Percentiles rank a stretch among this genome's conserved stretches.
These are phyloP conservation scores for Aelia acuminata DNA, from an alignment of 2,888 invertebrate species.

Conservation along the genomic window DNA sequence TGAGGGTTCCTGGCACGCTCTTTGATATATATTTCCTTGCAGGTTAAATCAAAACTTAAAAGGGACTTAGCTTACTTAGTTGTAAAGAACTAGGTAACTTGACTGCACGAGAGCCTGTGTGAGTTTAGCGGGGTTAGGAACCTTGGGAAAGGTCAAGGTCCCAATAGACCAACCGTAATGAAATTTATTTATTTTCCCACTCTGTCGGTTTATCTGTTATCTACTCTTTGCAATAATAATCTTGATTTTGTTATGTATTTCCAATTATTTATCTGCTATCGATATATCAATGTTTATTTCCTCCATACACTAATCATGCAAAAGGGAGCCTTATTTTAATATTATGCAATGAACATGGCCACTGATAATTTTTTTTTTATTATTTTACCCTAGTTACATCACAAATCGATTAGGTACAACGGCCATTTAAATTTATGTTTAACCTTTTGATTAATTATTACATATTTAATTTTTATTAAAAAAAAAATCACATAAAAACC, in stretches of 20 bases:
- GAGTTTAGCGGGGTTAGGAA: background rate
- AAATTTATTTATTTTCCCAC: background rate
- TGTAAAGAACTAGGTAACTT: background rate
- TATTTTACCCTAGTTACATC: too few species aligned
- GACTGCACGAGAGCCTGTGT: background rate
- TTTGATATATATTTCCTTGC: background rate
- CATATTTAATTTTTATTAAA: too few species aligned
- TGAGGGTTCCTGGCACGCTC: too few species aligned
- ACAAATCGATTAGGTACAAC: too few species aligned
- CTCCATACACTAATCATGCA: too few species aligned
- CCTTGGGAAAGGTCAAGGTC: slow-evolving; percentile 4
- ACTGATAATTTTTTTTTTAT: too few species aligned
- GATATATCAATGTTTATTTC: too few species aligned
- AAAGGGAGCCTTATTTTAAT: too few species aligned
- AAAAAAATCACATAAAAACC: too few species aligned
- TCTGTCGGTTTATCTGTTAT: background rate
- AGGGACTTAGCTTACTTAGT: background rate
- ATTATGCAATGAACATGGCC: too few species aligned
- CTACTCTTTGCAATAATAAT: background rate
- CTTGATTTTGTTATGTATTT: background rate
- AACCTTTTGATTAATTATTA: too few species aligned
- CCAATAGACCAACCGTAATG: slow-evolving; percentile 6
- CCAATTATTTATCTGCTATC: background rate
- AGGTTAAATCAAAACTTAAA: background rate
- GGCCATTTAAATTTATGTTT: too few species aligned